Base-by-base conservation (phyloP, 2,113 vertebrate species). In the Corythaixoides concolor region DNA sequence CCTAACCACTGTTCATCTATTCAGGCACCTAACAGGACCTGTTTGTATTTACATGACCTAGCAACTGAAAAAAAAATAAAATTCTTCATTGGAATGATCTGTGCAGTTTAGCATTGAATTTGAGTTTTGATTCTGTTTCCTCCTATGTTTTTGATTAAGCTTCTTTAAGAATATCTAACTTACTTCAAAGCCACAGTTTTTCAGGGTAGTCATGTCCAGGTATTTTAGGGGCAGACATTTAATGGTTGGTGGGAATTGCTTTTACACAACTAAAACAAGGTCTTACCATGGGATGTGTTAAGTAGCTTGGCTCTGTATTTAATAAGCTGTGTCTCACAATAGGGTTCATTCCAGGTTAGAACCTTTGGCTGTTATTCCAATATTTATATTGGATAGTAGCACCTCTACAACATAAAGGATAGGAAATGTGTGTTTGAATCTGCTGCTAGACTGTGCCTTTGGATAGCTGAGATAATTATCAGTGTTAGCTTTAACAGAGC, bases 191-290 rank as follows among this genome's bases (percentile, higher is more conserved):
- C 17, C 23, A 8, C 15, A 15, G 6, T 41, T 59, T 52, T 35
- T 58, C 32, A 53, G 41, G 19, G 19, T 5, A 3, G 12, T 5
- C 5, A 9, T 75, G 20, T 30, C 28, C 5, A 0, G 16, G 22
- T 39, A 4, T 68, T 88, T 85, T 55, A 49, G 63, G 39, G 58
- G 8, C 18, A 58, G 55, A 58, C 9, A 5, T 39, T 39, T 60
- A 62, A 30, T 41, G 45, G 14, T 35, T 74, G 47, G 13, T 59
- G 26, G 60, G 39, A 74, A 62, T 70, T 73, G 21, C 18, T 13
- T 87, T 91, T 79, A 28, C 17, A 22, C 16, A 41, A 14, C 15
- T 47, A 8, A 60, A 89, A 6, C 32, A 22, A 79, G 27, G 7
- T 69, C 27, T 81, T 74, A 20, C 10, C 15, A 9, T 43, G 24